Percentiles rank a stretch among this genome's conserved stretches.
These are phyloP conservation scores for Buathra laborator DNA, from an alignment of 2,888 invertebrate genomes.

Conservation along the genomic window DNA sequence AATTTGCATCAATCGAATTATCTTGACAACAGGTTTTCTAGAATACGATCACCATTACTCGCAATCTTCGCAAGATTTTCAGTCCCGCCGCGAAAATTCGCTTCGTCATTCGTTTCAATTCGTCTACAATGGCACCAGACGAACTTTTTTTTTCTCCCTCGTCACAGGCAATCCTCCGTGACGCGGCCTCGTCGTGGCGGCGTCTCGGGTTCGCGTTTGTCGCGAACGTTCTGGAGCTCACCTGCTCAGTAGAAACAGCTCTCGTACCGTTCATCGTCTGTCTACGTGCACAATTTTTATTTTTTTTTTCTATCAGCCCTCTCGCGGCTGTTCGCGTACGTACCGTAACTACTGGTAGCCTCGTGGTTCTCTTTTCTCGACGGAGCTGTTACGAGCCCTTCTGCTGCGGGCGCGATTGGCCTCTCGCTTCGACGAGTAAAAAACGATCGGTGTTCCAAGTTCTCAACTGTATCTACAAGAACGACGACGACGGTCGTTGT, in stretches of 20 bases:
- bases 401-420: conserved; percentile 47
- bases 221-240: neutral
- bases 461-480: conserved; percentile 21
- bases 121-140: too few relatives aligned
- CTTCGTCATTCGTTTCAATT: too few relatives aligned
- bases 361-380: neutral
- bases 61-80: too few relatives aligned
- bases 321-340: conserved; percentile 29
- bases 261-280: neutral
- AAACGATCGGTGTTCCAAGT: conserved; percentile 28
- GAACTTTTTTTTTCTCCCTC: too few relatives aligned
- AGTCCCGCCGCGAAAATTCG: too few relatives aligned
- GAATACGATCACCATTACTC: too few relatives aligned
- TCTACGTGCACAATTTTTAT: conserved; percentile 9
- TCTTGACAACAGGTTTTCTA: too few relatives aligned
- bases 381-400: conserved; percentile 23
- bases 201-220: too few relatives aligned
- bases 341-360: conserved; percentile 34
- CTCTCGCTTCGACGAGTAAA: conserved; percentile 29
- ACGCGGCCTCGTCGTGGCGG: too few relatives aligned
- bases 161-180: too few relatives aligned
- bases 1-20: too few relatives aligned
- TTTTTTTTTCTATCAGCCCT: conserved; percentile 18
- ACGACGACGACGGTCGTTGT: conserved; percentile 23
- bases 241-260: neutral